Evolutionary conservation across 1,140 invertebrate species (phyloP), one percentile per base, ranked within the genome.

Genomic region (Phthorimaea operculella): DNA sequence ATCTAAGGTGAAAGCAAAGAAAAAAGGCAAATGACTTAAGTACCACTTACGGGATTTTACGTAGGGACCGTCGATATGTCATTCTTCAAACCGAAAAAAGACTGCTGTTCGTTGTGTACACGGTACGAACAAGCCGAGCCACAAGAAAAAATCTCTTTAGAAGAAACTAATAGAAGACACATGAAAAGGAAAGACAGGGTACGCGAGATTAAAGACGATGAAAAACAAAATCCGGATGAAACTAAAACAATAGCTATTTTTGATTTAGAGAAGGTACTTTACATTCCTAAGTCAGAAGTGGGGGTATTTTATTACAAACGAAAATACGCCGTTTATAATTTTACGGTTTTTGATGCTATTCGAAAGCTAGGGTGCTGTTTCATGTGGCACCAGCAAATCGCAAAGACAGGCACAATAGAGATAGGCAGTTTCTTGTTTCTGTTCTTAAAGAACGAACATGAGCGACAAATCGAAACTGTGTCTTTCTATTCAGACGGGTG

Each of bases 31-130:
- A n/a, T n/a, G n/a, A n/a, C n/a, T n/a, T n/a, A n/a, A n/a, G n/a
- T n/a, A n/a, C n/a, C n/a, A n/a, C n/a, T n/a, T n/a, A n/a, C n/a
- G n/a, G n/a, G n/a, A n/a, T n/a, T n/a, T n/a, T n/a, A n/a, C n/a
- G n/a, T n/a, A n/a, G n/a, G n/a, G n/a, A n/a, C n/a, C n/a, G n/a
- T n/a, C n/a, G 58, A 62, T 17, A 49, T 18, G 33, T 57, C 55
- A 8, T 57, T 62, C 55, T 62, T 61, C 16, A 52, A 56, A 14
- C 33, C 14, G 15, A 47, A 47, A 47, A 47, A 47, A 14, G 44
- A 47, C 14, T 15, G 6, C 6, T 47, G 44, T 14, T 10, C 8
- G 8, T 11, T 47, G 15, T 47, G 44, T 15, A 47, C 8, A 6
- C 6, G 15, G 15, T 47, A 47, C 14, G 9, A 15, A 8, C 8